These are phyloP conservation scores for Tympanuchus pallidicinctus DNA, from an alignment of 2,113 vertebrate species.

Conservation along the genomic window DNA sequence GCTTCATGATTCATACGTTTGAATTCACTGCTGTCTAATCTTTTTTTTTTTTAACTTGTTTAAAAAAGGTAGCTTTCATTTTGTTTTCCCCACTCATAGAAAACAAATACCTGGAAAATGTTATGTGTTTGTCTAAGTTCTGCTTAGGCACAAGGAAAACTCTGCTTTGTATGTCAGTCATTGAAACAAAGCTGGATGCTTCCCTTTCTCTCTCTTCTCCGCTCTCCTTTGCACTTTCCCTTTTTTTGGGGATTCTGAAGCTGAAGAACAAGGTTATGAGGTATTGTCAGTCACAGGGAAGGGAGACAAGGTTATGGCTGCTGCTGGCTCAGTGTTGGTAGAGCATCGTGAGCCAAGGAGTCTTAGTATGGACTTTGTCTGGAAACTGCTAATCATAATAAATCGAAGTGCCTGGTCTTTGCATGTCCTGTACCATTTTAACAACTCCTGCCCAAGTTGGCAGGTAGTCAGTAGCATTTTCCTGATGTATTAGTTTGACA, in stretches of 20 bases:
- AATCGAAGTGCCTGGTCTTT: background rate
- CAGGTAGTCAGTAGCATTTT: background rate
- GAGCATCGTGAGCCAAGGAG: background rate
- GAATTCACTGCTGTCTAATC: background rate
- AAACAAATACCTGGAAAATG: background rate
- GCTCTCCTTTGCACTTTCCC: background rate
- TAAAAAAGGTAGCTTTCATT: accelerated
- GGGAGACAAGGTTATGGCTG: background rate
- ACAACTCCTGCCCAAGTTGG: background rate
- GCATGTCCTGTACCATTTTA: background rate
- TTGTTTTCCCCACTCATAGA: background rate
- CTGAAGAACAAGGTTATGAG: background rate
- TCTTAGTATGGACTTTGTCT: background rate
- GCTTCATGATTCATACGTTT: background rate
- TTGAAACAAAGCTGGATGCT: accelerated
- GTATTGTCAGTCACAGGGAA: background rate
- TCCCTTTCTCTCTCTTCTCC: background rate
- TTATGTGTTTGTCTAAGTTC: background rate
- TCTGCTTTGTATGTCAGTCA: background rate
- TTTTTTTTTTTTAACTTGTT: background rate
- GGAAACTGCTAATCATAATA: background rate
- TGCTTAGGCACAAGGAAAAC: background rate
- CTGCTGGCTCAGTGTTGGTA: background rate
- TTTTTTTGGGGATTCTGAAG: background rate
- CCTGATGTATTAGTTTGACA: background rate